These are phyloP conservation scores for Sphinx pinastri DNA, from an alignment of 2,888 invertebrate species.

Conservation along the genomic window DNA sequence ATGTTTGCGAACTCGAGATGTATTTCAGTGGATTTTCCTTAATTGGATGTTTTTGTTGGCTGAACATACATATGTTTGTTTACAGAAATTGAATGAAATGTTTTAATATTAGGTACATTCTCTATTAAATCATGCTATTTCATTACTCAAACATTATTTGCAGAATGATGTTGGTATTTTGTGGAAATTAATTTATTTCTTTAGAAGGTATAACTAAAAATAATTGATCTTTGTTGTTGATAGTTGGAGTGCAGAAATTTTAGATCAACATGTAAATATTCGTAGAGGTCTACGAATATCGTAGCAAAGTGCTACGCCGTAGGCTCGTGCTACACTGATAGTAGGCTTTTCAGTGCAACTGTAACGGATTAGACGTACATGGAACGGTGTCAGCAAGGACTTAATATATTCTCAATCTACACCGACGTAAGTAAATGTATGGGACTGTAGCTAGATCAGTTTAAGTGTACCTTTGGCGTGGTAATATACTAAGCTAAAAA, in stretches of 20 bases:
- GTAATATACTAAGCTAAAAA: too few relatives aligned
- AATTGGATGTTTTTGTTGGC: slow-evolving; percentile 14
- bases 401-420: not conserved
- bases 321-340: not conserved
- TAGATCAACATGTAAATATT: not conserved
- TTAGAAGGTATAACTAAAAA: too few relatives aligned
- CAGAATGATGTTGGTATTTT: too few relatives aligned
- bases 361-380: not conserved
- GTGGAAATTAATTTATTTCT: too few relatives aligned
- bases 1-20: not conserved
- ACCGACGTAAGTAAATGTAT: not conserved
- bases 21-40: not conserved
- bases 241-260: not conserved
- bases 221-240: too few relatives aligned
- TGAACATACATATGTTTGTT: not conserved
- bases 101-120: not conserved
- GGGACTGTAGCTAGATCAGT: not conserved
- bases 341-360: not conserved
- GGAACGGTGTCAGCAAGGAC: not conserved
- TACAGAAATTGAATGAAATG: not conserved
- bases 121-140: not conserved
- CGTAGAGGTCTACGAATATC: not conserved
- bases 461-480: too few relatives aligned
- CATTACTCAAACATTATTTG: too few relatives aligned
- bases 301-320: slow-evolving; percentile 18